Percentiles rank a stretch among this genome's conserved stretches.
phyloP scores from a whole-genome alignment of 2,888 invertebrate genomes.

The Tiliacea citrago region DNA sequence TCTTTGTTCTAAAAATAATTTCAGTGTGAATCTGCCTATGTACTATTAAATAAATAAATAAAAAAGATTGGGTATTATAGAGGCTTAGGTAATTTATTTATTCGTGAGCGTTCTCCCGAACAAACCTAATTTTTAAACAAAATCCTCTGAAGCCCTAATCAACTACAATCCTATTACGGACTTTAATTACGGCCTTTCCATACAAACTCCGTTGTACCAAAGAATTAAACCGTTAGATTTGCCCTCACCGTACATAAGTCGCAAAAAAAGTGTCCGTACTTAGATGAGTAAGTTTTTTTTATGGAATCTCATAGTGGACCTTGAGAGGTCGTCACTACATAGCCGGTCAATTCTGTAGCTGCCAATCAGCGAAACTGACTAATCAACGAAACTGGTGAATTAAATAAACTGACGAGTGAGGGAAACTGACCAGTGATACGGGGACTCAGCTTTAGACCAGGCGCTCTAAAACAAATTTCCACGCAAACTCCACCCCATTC shows the following conservation, averaged over 20 bases:
- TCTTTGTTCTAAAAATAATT: background rate
- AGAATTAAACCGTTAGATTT: conserved; percentile 9
- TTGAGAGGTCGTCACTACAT: no score
- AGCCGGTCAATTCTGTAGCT: no score
- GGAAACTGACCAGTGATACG: no score
- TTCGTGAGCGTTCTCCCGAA: background rate
- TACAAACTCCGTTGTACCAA: conserved; percentile 1
- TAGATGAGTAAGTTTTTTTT: background rate
- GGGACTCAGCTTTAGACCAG: no score
- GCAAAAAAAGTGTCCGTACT: background rate
- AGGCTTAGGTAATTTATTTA: conserved; percentile 15
- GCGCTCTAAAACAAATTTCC: no score
- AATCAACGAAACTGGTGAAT: no score
- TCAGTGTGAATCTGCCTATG: background rate
- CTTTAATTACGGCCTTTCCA: conserved; percentile 27
- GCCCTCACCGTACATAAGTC: background rate
- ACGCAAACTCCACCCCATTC: no score
- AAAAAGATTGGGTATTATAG: background rate
- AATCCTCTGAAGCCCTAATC: conserved; percentile 19
- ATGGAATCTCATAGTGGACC: no score
- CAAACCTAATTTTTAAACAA: background rate
- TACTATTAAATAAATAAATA: background rate
- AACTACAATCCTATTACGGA: conserved; percentile 37
- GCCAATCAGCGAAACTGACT: no score
- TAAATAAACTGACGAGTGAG: no score